Evolutionary conservation across 1,140 invertebrate species (phyloP), one percentile per base, ranked within the genome.

Genomic region (Hypothenemus hampei): DNA sequence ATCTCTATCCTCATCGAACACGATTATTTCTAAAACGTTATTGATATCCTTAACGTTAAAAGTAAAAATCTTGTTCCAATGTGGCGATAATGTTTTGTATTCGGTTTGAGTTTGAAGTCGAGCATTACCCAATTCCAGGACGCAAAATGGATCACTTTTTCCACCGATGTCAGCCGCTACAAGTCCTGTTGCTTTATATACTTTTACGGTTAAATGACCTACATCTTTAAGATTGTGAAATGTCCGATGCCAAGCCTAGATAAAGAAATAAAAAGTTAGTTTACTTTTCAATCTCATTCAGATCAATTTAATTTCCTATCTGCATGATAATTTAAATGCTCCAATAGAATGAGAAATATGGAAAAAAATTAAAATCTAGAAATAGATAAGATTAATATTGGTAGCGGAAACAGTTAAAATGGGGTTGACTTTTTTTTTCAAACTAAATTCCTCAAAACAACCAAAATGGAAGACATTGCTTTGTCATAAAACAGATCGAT

Each of bases 1-100:
- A 72, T 98, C 94, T 53, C 91, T 80, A 75, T 99, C 97, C 75
- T 99, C 97, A 69, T 99, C 97, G 70, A 89, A 98, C 0, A 99
- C 93, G 0, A 95, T 98, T n/a, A 99, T 77, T 71, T 99, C 95
- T 40, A 99, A 73, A 16, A 93, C 84, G 26, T 93, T 91, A 64
- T 97, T 95, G 43, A 99, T 95, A 70, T 99, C 97, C 69, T 96
- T 96, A 0, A 99, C 87, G 71, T 94, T 91, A 69, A 99, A 97
- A 26, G 90, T 95, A 70, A 99, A 99, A 60, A 97, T 91, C 76
- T 98, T 98, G 73, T 97, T 93, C 97, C 97, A 99, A 55, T 87
- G 91, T 0, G 97, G 97, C 40, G 86, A 81, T 3, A 99, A 75
- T 0, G 96, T 99, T 72, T 98, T 98, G 71, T 99, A 99, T 71